Evolutionary conservation across 1,140 invertebrate genomes (phyloP).

Genomic region (Bombus fervidus): DNA sequence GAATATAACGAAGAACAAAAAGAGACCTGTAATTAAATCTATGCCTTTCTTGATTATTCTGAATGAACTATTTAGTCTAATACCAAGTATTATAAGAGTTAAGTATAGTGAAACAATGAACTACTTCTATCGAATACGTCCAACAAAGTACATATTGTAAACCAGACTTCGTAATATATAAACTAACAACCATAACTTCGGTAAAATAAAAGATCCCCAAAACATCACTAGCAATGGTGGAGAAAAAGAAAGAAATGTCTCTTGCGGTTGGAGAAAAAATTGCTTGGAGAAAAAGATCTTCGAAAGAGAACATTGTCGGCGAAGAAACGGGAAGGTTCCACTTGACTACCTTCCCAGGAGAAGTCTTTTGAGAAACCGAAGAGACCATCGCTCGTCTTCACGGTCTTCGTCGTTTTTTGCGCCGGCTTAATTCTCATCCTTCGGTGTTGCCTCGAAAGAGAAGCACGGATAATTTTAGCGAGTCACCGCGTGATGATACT

Average conservation of each 20-base stretch:
- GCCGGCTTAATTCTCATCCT: conserved; percentile 47
- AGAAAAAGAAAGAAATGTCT: neutral
- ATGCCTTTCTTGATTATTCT: too few species aligned
- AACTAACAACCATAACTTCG: too few species aligned
- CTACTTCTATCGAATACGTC: too few species aligned
- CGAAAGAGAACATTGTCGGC: conserved; percentile 42
- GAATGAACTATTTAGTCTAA: too few species aligned
- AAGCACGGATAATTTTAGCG: conserved; percentile 62
- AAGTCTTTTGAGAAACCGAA: conserved; percentile 52
- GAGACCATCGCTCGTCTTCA: conserved; percentile 29
- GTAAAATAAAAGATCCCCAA: neutral
- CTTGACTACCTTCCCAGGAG: conserved; percentile 40
- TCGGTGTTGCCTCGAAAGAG: conserved; percentile 30
- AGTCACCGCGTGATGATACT: conserved; percentile 69
- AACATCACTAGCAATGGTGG: too few species aligned
- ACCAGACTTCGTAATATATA: too few species aligned
- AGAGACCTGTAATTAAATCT: too few species aligned
- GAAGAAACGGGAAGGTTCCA: conserved; percentile 42
- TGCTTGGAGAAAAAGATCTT: neutral
- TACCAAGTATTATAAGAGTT: too few species aligned
- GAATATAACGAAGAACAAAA: too few species aligned
- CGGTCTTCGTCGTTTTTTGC: conserved; percentile 36
- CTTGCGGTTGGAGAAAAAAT: neutral
- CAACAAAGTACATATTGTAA: too few species aligned
- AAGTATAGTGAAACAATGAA: too few species aligned